phyloP scores from a whole-genome alignment of 1,140 invertebrate genomes.

The Sitodiplosis mosellana region DNA sequence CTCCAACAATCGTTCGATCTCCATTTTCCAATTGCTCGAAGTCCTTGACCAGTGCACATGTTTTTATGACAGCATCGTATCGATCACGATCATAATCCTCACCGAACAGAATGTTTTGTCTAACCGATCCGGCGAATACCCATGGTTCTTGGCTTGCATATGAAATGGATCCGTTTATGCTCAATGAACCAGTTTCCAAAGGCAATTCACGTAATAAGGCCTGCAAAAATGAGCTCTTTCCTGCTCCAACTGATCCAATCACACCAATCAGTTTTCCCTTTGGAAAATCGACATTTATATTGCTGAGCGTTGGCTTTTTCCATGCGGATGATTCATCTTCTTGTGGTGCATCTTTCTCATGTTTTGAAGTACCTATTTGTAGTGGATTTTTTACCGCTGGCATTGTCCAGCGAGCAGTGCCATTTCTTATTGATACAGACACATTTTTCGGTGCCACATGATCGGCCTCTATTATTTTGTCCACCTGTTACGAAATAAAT shows the following conservation, averaged over 20 bases:
- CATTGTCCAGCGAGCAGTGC: background rate
- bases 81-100: slow-evolving; percentile 10
- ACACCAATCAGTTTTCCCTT: slow-evolving; percentile 34
- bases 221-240: slow-evolving; percentile 51
- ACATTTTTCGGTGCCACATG: background rate
- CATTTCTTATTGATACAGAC: background rate
- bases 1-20: slow-evolving; percentile 59
- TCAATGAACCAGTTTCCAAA: slow-evolving; percentile 36
- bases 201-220: slow-evolving; percentile 50
- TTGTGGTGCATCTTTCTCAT: background rate
- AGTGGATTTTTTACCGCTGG: background rate
- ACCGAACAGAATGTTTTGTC: slow-evolving; percentile 49
- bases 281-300: slow-evolving; percentile 30
- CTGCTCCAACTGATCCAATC: slow-evolving; percentile 37
- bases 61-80: slow-evolving; percentile 19
- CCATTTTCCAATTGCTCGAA: slow-evolving; percentile 41
- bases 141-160: slow-evolving; percentile 62
- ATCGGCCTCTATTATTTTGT: background rate
- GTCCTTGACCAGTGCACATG: slow-evolving; percentile 32
- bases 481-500: background rate
- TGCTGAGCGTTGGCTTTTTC: slow-evolving; percentile 20
- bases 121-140: slow-evolving; percentile 37
- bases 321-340: background rate
- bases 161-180: slow-evolving; percentile 38
- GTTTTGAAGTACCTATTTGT: background rate